Percentiles rank a stretch among this genome's conserved stretches.
phyloP scores from a whole-genome alignment of 2,113 vertebrate genomes.

The Myocastor coypus region DNA sequence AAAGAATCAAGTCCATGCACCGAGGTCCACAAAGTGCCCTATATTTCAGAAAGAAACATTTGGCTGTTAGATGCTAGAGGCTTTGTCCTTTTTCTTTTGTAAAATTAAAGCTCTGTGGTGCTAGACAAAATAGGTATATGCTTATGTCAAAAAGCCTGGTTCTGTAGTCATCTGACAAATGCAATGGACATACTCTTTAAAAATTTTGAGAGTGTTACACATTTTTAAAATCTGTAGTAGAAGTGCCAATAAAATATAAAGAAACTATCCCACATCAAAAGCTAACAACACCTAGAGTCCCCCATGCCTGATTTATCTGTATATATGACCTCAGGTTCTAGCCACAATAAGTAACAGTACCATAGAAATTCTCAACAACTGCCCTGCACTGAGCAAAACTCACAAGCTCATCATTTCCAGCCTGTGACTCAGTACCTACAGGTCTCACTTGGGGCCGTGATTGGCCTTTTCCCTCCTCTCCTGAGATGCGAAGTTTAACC shows the following conservation, averaged over 20 bases:
- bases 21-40: neutral
- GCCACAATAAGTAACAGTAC: neutral
- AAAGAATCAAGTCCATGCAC: neutral
- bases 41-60: neutral
- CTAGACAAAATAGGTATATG: neutral
- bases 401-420: neutral
- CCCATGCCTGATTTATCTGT: neutral
- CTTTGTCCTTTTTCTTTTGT: neutral
- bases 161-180: neutral
- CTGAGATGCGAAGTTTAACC: neutral
- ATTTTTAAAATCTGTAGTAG: neutral
- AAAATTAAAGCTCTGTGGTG: neutral
- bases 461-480: neutral
- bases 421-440: neutral
- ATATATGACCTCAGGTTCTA: neutral
- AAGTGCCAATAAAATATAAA: neutral
- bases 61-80: neutral
- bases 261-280: neutral
- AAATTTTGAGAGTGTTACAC: neutral
- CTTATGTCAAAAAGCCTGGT: neutral
- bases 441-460: neutral
- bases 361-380: neutral
- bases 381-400: neutral
- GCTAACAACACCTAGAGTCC: neutral
- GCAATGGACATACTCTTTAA: neutral